Conservation (phyloP, 2,797 vertebrate species). For the Coranthus polyacanthus region DNA sequence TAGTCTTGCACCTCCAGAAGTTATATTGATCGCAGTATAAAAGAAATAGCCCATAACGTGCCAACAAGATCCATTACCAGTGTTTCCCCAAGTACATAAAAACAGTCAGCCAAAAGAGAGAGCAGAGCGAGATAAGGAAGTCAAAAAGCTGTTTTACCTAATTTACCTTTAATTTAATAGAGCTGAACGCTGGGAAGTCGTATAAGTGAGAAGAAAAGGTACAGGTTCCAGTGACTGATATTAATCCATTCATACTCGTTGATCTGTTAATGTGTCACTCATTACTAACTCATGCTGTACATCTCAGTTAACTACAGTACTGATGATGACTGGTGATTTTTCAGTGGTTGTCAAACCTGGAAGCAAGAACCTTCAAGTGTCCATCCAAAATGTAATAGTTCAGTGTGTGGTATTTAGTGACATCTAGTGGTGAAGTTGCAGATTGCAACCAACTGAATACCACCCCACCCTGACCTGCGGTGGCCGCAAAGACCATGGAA, state of each 20-base stretch:
- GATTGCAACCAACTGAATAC: too few species aligned
- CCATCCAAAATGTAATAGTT: too few species aligned
- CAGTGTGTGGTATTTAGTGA: too few species aligned
- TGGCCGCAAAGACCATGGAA: too few species aligned
- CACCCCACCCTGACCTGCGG: too few species aligned
- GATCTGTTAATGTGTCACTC: neutral
- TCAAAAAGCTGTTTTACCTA: neutral
- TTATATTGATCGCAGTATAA: conserved; percentile 9
- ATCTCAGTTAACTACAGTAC: too few species aligned
- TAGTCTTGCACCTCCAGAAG: conserved; percentile 5
- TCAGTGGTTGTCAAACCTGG: too few species aligned
- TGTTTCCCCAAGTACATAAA: conserved; percentile 18
- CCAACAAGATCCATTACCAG: conserved; percentile 16
- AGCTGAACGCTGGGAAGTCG: neutral
- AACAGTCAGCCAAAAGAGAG: conserved; percentile 17
- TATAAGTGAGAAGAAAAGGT: conserved; percentile 7
- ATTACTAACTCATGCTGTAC: too few species aligned
- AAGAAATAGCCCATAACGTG: conserved; percentile 9
- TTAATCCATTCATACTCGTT: neutral
- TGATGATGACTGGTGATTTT: too few species aligned
- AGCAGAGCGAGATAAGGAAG: neutral
- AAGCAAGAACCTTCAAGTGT: too few species aligned
- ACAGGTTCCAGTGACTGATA: neutral
- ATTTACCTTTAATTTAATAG: neutral
- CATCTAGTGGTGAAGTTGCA: too few species aligned